Evolutionary conservation across 2,797 vertebrate genomes (phyloP), one percentile per base, ranked within the genome.

Genomic region (Sphaeramia orbicularis): DNA sequence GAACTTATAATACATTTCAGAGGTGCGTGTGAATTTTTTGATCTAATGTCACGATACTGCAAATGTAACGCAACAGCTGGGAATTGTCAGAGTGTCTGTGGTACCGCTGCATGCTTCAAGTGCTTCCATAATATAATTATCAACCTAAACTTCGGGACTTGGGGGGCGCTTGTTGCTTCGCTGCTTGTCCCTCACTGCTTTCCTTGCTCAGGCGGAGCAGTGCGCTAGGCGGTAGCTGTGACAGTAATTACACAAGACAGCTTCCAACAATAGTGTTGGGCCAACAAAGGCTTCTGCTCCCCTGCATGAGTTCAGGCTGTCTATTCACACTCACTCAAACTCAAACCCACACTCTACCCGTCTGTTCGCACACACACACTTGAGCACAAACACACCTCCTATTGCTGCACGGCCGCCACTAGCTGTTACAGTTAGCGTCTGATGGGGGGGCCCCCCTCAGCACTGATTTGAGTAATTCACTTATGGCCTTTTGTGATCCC

Each of bases 231-330:
- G 62, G 80, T 75, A 78, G 86, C 80, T n/a, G 71, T 91, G 90
- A 90, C 87, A 62, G 79, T 92, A 84, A 93, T 92, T 78, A 83
- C 82, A 84, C 60, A 51, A 77, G 91, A 92, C 91, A 92, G 84
- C 79, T 81, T 81, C 89, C 87, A 89, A 93, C 91, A 92, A 91
- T 92, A 80, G 84, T 92, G 91, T 92, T 93, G 89, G 86, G 73
- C 91, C 91, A 93, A 93, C 92, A 93, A 91, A 91, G 89, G 75
- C 89, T 86, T 78, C 84, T 85, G 81, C 87, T 86, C 86, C 71
- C 83, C 85, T 61, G 78, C 86, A 81, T 81, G 86, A 85, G 84
- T 82, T 84, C 77, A 47, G 76, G 63, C 86, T 81, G 81, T 86
- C 86, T 72, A 70, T 91, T 90, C 87, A 85, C 84, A 82, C 88